These are phyloP conservation scores for Xenus cinereus DNA, from an alignment of 2,113 vertebrate genomes.

Conservation along the genomic window DNA sequence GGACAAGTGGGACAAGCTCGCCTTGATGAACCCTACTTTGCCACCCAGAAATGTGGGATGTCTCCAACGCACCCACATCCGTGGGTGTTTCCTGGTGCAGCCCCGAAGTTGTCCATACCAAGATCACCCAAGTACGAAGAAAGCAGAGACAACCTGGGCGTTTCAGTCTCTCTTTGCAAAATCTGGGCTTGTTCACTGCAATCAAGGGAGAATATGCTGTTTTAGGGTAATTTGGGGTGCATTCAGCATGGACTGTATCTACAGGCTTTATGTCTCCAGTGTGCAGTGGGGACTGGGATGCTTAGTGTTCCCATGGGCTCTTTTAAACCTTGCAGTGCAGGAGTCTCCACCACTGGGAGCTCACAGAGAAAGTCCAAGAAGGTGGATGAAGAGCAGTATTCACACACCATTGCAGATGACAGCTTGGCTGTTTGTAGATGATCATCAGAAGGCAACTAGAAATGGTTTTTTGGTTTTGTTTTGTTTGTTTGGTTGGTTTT, in stretches of 20 bases:
- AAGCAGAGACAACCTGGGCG: not conserved
- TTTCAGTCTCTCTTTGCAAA: not conserved
- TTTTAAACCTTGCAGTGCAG: not conserved
- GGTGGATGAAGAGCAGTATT: not conserved
- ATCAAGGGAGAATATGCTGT: not conserved
- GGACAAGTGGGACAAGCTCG: not conserved
- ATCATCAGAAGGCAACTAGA: not conserved
- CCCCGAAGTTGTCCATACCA: fast-evolving
- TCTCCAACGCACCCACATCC: not conserved
- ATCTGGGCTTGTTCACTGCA: not conserved
- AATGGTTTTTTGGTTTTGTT: not conserved
- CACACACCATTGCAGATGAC: not conserved
- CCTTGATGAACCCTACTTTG: not conserved
- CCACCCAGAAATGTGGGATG: not conserved
- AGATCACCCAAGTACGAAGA: not conserved
- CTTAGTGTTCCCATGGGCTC: not conserved
- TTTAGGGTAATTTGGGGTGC: not conserved
- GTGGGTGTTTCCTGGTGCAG: not conserved
- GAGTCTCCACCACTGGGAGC: not conserved
- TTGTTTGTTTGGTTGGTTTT: not conserved
- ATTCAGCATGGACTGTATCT: not conserved
- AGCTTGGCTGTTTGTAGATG: not conserved
- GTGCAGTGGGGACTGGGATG: not conserved
- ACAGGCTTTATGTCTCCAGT: not conserved
- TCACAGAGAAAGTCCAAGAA: not conserved